Percentiles rank a stretch among this genome's conserved stretches.
phyloP scores from a whole-genome alignment of 2,113 vertebrate genomes.

The Glareola pratincola region DNA sequence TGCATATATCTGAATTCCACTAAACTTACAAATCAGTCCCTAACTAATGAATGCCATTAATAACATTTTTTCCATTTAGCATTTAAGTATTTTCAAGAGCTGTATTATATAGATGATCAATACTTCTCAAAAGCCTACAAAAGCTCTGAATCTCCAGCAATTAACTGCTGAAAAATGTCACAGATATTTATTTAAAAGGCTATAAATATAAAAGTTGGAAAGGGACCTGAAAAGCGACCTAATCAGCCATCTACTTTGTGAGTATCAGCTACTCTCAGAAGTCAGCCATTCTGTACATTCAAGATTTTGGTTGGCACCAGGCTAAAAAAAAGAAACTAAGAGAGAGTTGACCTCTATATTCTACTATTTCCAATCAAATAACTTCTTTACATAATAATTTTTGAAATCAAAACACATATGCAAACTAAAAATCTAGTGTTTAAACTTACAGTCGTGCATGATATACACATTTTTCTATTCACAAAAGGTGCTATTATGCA shows the following conservation, averaged over 20 bases:
- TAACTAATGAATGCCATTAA: neutral
- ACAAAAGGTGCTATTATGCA: neutral
- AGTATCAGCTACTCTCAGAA: neutral
- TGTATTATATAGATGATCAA: neutral
- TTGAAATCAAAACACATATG: rapidly evolving
- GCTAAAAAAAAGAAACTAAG: neutral
- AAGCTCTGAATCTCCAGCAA: neutral
- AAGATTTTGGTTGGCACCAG: neutral
- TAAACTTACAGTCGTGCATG: neutral
- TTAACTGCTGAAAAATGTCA: neutral
- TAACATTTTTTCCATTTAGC: neutral
- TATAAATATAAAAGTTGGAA: neutral
- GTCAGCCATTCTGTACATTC: neutral
- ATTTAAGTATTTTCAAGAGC: neutral
- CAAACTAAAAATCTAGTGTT: neutral
- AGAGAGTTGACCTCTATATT: neutral
- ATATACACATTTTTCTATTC: neutral
- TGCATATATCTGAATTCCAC: neutral
- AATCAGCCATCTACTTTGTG: neutral
- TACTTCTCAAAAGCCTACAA: neutral
- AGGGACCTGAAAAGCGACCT: neutral
- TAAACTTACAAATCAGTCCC: neutral
- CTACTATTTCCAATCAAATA: neutral
- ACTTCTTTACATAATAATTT: neutral
- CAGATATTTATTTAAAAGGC: neutral